Evolutionary conservation across 92 coral and sea anemone genomes (phyloP), one percentile per base, ranked within the genome.

Genomic region (Hydrozoanthus gracilis): DNA sequence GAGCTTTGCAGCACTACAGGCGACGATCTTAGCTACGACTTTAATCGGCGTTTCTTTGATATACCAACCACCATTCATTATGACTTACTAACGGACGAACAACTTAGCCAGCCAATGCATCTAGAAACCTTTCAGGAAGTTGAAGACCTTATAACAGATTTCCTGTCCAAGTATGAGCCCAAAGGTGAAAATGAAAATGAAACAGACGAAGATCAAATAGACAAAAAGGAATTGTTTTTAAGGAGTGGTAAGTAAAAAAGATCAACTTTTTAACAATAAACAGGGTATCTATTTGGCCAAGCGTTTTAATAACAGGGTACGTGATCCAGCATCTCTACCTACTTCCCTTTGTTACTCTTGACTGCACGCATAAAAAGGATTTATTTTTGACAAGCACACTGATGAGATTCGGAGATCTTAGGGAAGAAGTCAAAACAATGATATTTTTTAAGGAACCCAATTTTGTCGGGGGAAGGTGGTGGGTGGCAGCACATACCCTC

Each of bases 51-150:
- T 73, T 48, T 73, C 55, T 73, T 73, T 47, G 58, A 73, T 27
- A 73, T 73, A 47, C 77, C 77, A 46, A 73, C 77, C 77, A 73
- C 77, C 17, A 73, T 73, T 12, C 12, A 73, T 39, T 11, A 71
- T 13, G 52, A 73, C n/a, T 10, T 60, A 10, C 14, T 60, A 60
- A 60, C 66, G 5, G 66, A 60, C 14, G 66, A 60, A 60, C 66
- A 60, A 60, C 14, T 60, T 4, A 60, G 66, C 66, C 66, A 60
- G 66, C 66, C 66, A 60, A 4, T 60, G 66, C 14, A n/a, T n/a
- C n/a, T n/a, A n/a, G n/a, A n/a, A n/a, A n/a, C n/a, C n/a, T n/a
- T n/a, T n/a, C n/a, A n/a, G 66, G 66, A 60, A 60, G 66, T 60
- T 4, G 66, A 60, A 60, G 66, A 60, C 66, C 66, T 60, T 60